These are phyloP conservation scores for Tenthredo notha DNA, from an alignment of 2,888 invertebrate genomes.

Conservation along the genomic window DNA sequence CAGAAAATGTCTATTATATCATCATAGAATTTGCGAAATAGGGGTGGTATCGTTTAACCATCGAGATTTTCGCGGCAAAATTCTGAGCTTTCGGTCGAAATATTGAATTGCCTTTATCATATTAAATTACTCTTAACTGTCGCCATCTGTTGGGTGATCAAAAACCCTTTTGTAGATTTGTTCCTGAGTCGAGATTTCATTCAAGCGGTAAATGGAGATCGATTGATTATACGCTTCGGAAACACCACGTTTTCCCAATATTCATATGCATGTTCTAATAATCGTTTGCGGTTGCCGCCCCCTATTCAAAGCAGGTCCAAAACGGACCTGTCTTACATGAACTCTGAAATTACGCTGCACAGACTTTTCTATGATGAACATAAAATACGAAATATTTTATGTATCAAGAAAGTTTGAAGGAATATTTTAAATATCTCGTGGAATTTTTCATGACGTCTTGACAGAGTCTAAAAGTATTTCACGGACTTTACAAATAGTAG, in stretches of 20 bases:
- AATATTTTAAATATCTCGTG: not conserved
- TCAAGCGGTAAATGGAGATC: slow-evolving; percentile 1
- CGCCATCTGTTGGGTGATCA: slow-evolving; percentile 34
- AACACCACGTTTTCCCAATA: not conserved
- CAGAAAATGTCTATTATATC: not conserved
- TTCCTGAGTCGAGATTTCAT: slow-evolving; percentile 6
- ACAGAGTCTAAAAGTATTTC: not conserved
- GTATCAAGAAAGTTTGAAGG: not conserved
- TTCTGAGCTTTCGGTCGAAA: not conserved
- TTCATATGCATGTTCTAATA: not conserved
- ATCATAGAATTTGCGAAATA: not conserved
- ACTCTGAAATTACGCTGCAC: not conserved
- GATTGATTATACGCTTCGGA: slow-evolving; percentile 14
- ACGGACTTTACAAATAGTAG: not conserved
- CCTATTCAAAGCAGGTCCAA: not conserved
- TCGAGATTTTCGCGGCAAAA: not conserved
- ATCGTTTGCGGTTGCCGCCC: not conserved
- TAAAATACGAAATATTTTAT: not conserved
- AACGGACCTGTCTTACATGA: not conserved
- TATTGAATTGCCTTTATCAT: not conserved
- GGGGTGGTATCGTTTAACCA: not conserved
- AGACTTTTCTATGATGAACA: not conserved
- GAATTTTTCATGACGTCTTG: not conserved
- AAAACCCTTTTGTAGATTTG: not conserved
- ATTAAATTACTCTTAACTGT: not conserved